These are phyloP conservation scores for Sympetrum striolatum DNA, from an alignment of 2,888 invertebrate species.

Conservation along the genomic window DNA sequence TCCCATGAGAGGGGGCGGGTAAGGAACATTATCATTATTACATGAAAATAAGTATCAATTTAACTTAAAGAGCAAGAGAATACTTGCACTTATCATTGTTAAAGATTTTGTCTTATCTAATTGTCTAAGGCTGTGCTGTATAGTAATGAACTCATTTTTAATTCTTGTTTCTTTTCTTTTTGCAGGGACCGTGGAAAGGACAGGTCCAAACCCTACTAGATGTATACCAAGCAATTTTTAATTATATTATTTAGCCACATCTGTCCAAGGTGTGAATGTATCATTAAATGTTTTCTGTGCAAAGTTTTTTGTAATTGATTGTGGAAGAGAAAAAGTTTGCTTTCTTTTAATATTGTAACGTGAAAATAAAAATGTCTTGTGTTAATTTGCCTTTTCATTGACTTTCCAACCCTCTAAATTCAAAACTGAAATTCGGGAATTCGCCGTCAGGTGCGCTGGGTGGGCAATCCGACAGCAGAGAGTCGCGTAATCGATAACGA, in stretches of 20 bases:
- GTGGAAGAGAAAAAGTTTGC: background rate
- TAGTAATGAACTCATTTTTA: background rate
- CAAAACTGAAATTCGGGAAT: background rate
- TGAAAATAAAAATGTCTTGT: constrained; percentile 36
- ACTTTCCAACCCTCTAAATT: background rate
- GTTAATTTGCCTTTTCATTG: background rate
- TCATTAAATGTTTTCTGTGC: constrained; percentile 29
- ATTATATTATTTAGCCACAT: background rate
- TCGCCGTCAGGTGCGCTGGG: background rate
- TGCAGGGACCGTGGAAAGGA: constrained; percentile 53
- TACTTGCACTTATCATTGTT: background rate
- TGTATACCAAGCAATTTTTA: constrained; percentile 22
- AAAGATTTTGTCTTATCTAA: background rate
- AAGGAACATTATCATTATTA: constrained; percentile 46
- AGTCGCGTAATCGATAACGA: background rate
- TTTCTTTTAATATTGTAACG: constrained; percentile 39
- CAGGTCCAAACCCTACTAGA: constrained; percentile 54
- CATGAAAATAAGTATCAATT: no score
- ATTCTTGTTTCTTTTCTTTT: constrained; percentile 46
- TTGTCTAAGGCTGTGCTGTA: background rate
- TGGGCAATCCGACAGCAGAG: background rate
- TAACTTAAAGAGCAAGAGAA: background rate
- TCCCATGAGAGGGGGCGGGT: constrained; percentile 63
- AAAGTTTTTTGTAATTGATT: constrained; percentile 29
- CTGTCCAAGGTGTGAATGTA: background rate